Base-by-base conservation (phyloP, 2,797 vertebrate genomes). In the Mallotus villosus region DNA sequence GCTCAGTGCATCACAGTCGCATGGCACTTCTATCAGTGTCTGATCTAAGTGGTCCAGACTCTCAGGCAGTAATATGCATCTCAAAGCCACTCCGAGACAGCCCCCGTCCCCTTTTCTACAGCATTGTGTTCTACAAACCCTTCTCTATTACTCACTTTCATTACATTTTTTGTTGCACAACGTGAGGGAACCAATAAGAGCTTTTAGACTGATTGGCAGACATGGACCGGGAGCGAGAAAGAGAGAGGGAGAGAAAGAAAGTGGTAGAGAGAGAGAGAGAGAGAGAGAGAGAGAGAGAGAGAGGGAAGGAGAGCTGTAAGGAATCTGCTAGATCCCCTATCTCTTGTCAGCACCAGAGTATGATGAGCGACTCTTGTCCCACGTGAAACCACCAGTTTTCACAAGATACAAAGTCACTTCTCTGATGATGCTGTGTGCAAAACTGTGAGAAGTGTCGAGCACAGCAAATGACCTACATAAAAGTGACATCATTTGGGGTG, bases 121-220 rank as follows among this genome's bases (percentile, higher is more conserved):
- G 59, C 51, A 68, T 68, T 58, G 58, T 61, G 14, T 5, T 22
- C 55, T 65, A 22, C 57, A 61, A 34, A 55, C 66, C 66, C 55
- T 55, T 5, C 37, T 41, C 59, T 51, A 46, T 61, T 29, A 66
- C 55, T 53, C 64, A 62, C 59, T 74, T 61, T 63, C 59, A 68
- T 68, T 55, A 37, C 12, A 32, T 74, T 34, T 57, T 57, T 68
- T 63, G 66, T 61, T 74, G 22, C 25, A 63, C 61, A 63, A 63
- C 59, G 55, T 67, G 27, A 5, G 65, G 27, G 22, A 60, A 63
- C 72, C 46, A 55, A 60, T 63, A 37, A 25, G 66, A 57, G 72
- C 72, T 68, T 68, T 74, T 63, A 74, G 66, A 19, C 27, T 68
- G 72, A 63, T 68, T 68, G 67, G 57, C 55, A 60, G 65, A 46